Evolutionary conservation across 2,113 vertebrate genomes (phyloP).

Genomic region (Amazona vittata): DNA sequence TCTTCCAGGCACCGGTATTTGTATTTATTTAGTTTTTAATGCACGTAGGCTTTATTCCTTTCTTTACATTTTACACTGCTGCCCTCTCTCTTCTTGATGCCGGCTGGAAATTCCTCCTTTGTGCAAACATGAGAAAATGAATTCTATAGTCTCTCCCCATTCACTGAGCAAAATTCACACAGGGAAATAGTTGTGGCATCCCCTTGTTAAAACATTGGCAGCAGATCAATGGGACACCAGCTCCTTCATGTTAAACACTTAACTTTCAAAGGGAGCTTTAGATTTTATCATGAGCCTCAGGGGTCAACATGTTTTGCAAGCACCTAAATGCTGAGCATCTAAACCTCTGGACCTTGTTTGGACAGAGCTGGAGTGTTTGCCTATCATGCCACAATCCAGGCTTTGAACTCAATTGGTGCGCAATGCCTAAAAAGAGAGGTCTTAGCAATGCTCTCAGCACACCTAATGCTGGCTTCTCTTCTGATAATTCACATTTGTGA

Average conservation of each 20-base stretch:
- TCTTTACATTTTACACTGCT: background rate
- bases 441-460: background rate
- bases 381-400: background rate
- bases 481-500: background rate
- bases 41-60: background rate
- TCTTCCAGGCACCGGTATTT: background rate
- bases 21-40: conserved; percentile 32
- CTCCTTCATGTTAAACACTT: conserved; percentile 22
- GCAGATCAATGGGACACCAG: conserved; percentile 35
- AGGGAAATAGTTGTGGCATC: conserved; percentile 23
- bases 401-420: background rate
- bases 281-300: conserved; percentile 44
- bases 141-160: background rate
- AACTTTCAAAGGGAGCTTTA: conserved; percentile 59
- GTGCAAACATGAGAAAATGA: background rate
- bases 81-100: background rate
- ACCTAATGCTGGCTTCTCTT: background rate
- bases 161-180: background rate
- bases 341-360: conserved; percentile 38
- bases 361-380: background rate
- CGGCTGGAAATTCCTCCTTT: background rate
- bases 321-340: background rate
- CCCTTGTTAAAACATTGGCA: conserved; percentile 57
- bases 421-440: background rate
- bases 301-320: conserved; percentile 65